Evolutionary conservation across 2,113 vertebrate genomes (phyloP).

Genomic region (Pterophyllum scalare): DNA sequence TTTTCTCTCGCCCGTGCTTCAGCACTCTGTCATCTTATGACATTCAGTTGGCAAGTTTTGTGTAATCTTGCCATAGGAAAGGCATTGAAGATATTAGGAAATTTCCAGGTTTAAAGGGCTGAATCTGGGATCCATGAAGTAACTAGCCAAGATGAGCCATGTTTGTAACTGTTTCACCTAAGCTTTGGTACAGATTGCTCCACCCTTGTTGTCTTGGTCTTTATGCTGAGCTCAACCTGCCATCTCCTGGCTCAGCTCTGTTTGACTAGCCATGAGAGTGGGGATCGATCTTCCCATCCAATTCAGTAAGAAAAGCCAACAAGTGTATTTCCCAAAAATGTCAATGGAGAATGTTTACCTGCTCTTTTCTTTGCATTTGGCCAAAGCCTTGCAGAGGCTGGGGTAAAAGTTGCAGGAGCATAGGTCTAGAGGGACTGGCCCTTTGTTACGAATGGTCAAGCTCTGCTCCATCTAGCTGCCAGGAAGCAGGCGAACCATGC

Average conservation of each 20-base stretch:
- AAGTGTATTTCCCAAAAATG: conserved; percentile 41
- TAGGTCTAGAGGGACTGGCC: conserved; percentile 97
- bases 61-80: neutral
- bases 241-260: conserved; percentile 22
- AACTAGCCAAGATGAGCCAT: neutral
- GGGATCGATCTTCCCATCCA: conserved; percentile 41
- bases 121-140: neutral
- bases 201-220: neutral
- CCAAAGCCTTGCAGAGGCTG: conserved; percentile 97
- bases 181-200: neutral
- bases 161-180: neutral
- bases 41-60: neutral
- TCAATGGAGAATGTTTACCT: conserved; percentile 83
- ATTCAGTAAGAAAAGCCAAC: conserved; percentile 25
- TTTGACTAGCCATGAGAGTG: conserved; percentile 40
- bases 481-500: conserved; percentile 99
- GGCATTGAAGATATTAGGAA: neutral
- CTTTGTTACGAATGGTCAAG: conserved; percentile 97
- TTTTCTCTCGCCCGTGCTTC: neutral
- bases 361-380: conserved; percentile 99
- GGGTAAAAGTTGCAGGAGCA: conserved; percentile 99
- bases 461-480: conserved; percentile 97
- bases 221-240: conserved; percentile 3
- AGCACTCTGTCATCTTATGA: neutral
- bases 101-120: neutral